Conservation (phyloP, 2,797 vertebrate genomes). For the Cercopithecus diana region DNA sequence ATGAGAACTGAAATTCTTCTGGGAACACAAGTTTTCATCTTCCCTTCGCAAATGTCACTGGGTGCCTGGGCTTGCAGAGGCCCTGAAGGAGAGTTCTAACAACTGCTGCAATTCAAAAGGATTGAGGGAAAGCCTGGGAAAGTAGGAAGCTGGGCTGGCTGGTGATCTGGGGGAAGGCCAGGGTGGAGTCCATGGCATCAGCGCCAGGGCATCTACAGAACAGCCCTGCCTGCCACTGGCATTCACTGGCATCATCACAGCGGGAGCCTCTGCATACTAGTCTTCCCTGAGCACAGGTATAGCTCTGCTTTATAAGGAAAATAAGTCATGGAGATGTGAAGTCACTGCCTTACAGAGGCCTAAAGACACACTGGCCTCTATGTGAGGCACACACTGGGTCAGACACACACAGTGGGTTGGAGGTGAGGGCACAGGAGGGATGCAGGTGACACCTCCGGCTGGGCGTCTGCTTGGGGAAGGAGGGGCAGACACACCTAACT, state of each 20-base stretch:
- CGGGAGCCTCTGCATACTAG: background rate
- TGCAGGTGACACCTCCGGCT: rapidly evolving
- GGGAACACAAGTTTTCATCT: background rate
- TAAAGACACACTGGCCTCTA: background rate
- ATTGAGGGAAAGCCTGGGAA: background rate
- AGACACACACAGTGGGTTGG: background rate
- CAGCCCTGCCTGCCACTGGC: background rate
- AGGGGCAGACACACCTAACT: rapidly evolving
- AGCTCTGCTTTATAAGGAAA: background rate
- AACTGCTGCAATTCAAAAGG: background rate
- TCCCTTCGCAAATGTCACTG: background rate
- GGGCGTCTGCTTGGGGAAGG: background rate
- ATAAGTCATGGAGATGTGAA: no score
- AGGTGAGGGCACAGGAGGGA: background rate
- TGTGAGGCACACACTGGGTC: background rate
- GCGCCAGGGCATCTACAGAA: background rate
- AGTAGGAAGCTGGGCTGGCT: background rate
- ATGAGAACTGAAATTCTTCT: background rate
- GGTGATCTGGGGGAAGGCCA: background rate
- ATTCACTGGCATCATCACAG: background rate
- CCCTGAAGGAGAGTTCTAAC: background rate
- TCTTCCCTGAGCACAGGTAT: background rate
- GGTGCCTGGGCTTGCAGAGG: background rate
- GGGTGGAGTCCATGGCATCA: rapidly evolving
- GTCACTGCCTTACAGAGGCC: background rate